phyloP scores from a whole-genome alignment of 2,797 vertebrate species.

The Sorex maritimensis region DNA sequence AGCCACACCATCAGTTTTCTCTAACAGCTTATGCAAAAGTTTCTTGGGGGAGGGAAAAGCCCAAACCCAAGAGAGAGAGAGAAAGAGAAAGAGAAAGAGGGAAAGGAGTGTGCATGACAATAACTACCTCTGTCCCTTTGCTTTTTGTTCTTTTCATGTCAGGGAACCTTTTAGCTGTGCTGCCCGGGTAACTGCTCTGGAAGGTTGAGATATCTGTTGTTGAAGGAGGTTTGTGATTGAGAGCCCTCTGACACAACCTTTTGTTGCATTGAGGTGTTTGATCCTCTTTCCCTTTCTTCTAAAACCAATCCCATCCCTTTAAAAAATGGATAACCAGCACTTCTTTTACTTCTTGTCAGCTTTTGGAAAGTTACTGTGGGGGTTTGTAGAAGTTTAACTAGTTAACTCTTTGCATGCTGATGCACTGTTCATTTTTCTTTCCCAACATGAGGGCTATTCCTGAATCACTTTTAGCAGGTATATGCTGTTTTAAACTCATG shows the following conservation, averaged over 20 bases:
- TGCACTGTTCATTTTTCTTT: constrained; percentile 4
- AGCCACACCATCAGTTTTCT: constrained; percentile 86
- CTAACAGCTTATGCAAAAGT: constrained; percentile 91
- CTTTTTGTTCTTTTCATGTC: constrained; percentile 96
- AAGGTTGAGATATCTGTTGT: constrained; percentile 95
- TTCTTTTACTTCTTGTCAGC: constrained; percentile 93
- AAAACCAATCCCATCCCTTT: constrained; percentile 93
- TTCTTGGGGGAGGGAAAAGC: constrained; percentile 88
- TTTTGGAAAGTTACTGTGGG: constrained; percentile 91
- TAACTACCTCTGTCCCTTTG: constrained; percentile 98
- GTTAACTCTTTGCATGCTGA: constrained; percentile 91
- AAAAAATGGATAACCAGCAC: constrained; percentile 94
- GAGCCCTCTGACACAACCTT: constrained; percentile 98
- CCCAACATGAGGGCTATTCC: constrained; percentile 67
- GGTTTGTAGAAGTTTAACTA: constrained; percentile 92
- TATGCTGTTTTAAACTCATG: constrained; percentile 77
- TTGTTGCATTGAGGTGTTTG: constrained; percentile 99
- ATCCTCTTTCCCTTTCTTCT: constrained; percentile 98
- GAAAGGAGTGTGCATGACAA: constrained; percentile 96
- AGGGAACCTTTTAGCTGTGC: constrained; percentile 94
- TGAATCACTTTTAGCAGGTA: constrained; percentile 87
- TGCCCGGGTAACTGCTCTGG: constrained; percentile 97
- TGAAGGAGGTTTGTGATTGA: constrained; percentile 97
- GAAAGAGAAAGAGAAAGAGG: constrained; percentile 77
- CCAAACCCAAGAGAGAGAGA: constrained; percentile 61